Conservation (phyloP, 2,888 invertebrate species). For the Drosophila leonis region DNA sequence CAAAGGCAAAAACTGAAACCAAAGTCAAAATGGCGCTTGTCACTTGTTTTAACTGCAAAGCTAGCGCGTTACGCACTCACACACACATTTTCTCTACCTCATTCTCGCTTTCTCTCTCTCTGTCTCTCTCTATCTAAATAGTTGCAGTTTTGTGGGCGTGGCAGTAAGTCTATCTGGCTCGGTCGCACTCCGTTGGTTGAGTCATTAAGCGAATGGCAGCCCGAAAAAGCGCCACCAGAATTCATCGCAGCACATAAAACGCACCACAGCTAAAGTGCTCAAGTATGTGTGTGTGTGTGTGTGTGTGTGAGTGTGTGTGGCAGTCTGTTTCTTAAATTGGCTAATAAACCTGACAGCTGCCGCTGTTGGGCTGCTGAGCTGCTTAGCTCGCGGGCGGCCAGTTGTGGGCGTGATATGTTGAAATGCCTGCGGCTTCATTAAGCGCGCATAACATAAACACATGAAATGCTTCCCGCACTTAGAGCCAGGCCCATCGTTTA, state of each 20-base stretch:
- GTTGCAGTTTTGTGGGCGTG: slow-evolving; percentile 72
- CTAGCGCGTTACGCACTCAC: slow-evolving; percentile 1
- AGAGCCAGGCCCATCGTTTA: slow-evolving; percentile 21
- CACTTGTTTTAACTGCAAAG: slow-evolving; percentile 54
- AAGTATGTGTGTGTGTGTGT: slow-evolving; percentile 21
- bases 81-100: neutral
- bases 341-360: slow-evolving; percentile 76
- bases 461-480: slow-evolving; percentile 51
- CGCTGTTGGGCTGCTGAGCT: slow-evolving; percentile 10
- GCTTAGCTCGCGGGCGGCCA: slow-evolving; percentile 5
- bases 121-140: slow-evolving; percentile 40
- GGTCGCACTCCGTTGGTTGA: slow-evolving; percentile 33
- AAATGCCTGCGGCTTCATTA: slow-evolving; percentile 80
- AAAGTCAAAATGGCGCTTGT: slow-evolving; percentile 71
- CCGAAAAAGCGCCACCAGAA: slow-evolving; percentile 66
- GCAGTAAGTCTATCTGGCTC: neutral
- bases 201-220: slow-evolving; percentile 71
- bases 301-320: slow-evolving; percentile 19
- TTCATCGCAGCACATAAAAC: slow-evolving; percentile 81
- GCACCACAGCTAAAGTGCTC: slow-evolving; percentile 63
- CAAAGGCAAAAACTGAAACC: slow-evolving; percentile 59
- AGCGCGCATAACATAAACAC: slow-evolving; percentile 69
- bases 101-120: neutral
- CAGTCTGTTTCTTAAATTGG: slow-evolving; percentile 76
- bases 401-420: slow-evolving; percentile 54